Conservation (phyloP, 2,888 invertebrate species). For the Microchrysa polita region DNA sequence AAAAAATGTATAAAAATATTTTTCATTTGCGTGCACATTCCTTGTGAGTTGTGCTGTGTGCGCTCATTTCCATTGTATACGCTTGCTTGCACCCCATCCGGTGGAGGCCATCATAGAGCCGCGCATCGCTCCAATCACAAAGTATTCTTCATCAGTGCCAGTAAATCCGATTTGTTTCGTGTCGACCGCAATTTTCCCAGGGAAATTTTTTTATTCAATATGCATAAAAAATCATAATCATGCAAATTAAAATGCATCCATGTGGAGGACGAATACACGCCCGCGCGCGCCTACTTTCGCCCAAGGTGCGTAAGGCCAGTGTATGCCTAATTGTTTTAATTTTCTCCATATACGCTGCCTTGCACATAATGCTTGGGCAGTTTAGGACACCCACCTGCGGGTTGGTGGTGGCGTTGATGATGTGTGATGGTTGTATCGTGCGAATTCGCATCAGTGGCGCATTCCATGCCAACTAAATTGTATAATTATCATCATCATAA, state of each 20-base stretch:
- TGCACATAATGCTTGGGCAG: no score
- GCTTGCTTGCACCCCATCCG: no score
- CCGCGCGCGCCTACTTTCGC: neutral
- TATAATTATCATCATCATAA: conserved; percentile 27
- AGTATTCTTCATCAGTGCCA: neutral
- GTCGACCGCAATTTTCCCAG: conserved; percentile 18
- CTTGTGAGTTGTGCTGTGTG: no score
- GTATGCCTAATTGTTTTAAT: conserved; percentile 14
- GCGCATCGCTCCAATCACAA: no score
- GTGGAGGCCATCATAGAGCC: no score
- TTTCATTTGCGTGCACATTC: no score
- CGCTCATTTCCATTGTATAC: no score
- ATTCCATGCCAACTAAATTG: conserved; percentile 16
- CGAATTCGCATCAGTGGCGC: neutral
- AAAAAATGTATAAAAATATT: no score
- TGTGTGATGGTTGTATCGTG: neutral
- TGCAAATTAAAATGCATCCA: conserved; percentile 29
- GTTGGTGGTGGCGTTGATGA: no score
- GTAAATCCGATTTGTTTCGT: conserved; percentile 15
- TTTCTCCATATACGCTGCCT: no score
- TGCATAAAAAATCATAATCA: neutral
- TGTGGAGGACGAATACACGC: neutral
- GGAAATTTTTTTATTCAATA: no score
- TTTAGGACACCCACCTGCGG: neutral
- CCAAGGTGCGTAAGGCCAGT: conserved; percentile 21